Evolutionary conservation across 2,113 vertebrate species (phyloP).

Genomic region (Eira barbara): DNA sequence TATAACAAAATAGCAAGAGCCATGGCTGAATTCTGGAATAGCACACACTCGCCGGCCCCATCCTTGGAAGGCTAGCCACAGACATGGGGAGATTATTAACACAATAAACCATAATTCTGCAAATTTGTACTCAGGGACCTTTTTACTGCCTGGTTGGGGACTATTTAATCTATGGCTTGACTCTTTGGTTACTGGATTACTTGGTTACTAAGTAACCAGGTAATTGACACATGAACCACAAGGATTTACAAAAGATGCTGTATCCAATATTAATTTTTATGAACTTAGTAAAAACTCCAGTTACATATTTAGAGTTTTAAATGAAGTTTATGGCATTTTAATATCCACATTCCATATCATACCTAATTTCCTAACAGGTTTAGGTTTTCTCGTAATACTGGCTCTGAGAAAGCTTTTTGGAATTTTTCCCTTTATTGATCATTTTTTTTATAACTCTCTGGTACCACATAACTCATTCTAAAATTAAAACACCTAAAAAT

Average conservation of each 20-base stretch:
- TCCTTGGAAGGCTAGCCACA: constrained; percentile 46
- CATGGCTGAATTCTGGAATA: neutral
- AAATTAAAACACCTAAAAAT: constrained; percentile 57
- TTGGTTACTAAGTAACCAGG: constrained; percentile 72
- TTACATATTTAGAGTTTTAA: constrained; percentile 74
- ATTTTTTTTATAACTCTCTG: constrained; percentile 50
- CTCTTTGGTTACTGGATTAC: constrained; percentile 64
- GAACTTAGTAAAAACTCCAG: constrained; percentile 68
- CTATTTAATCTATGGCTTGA: constrained; percentile 68
- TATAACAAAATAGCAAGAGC: constrained; percentile 14
- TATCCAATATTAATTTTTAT: constrained; percentile 66
- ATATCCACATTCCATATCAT: constrained; percentile 73
- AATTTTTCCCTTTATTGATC: constrained; percentile 62
- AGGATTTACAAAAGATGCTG: constrained; percentile 66
- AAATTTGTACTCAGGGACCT: constrained; percentile 72
- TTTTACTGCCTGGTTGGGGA: constrained; percentile 71
- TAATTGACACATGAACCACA: constrained; percentile 68
- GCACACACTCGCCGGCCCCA: neutral
- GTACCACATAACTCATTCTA: constrained; percentile 56
- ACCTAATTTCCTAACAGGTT: constrained; percentile 65
- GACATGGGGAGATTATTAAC: constrained; percentile 69
- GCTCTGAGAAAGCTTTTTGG: constrained; percentile 18
- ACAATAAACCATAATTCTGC: constrained; percentile 76
- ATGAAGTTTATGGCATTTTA: constrained; percentile 64
- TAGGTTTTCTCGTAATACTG: constrained; percentile 55